phyloP scores from a whole-genome alignment of 2,888 invertebrate genomes.

The Gnatocerus cornutus region DNA sequence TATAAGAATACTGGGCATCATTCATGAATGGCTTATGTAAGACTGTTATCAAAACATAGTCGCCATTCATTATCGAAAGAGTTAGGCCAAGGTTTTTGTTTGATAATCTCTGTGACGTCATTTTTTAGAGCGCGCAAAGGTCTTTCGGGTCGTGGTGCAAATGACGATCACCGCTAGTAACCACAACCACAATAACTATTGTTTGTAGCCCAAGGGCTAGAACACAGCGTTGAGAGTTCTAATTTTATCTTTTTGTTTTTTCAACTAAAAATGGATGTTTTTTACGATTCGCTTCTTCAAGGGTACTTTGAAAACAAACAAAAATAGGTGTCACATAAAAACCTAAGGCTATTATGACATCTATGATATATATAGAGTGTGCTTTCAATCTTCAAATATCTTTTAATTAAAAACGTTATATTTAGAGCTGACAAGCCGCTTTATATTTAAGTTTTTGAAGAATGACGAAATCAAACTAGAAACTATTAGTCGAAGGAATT shows the following conservation, averaged over 20 bases:
- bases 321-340: constrained; percentile 10
- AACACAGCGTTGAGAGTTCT: constrained; percentile 36
- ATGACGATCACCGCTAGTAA: constrained; percentile 34
- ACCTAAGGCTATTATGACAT: constrained; percentile 29
- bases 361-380: constrained; percentile 18
- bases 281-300: constrained; percentile 1
- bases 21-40: constrained; percentile 37
- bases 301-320: neutral
- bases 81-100: constrained; percentile 23
- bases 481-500: constrained; percentile 33
- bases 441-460: constrained; percentile 33
- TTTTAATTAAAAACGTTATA: constrained; percentile 46
- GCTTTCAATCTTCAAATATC: constrained; percentile 23
- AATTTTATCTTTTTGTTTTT: constrained; percentile 41
- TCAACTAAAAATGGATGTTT: constrained; percentile 31
- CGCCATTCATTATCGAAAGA: constrained; percentile 38
- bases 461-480: constrained; percentile 17
- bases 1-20: no score
- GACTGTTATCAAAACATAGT: constrained; percentile 14
- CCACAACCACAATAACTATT: constrained; percentile 44
- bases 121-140: constrained; percentile 10
- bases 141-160: constrained; percentile 26
- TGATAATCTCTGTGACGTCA: constrained; percentile 46
- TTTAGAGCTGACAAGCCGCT: constrained; percentile 19
- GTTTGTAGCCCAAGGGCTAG: constrained; percentile 36